Conservation (phyloP, 2,113 vertebrate genomes). For the Gymnogyps californianus region DNA sequence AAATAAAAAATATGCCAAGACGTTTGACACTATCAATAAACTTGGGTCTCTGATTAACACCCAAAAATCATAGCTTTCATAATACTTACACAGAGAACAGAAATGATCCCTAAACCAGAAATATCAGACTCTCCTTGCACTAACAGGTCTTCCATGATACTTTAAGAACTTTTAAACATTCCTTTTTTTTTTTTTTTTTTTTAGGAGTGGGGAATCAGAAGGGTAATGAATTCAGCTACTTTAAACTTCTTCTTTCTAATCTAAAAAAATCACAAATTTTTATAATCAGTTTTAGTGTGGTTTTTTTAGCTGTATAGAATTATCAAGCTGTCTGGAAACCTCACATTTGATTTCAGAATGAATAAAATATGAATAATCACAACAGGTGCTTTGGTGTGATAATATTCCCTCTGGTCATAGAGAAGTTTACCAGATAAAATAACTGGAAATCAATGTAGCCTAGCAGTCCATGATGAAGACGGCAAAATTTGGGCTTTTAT, state of each 20-base stretch:
- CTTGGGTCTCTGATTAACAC: not conserved
- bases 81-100: not conserved
- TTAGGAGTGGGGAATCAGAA: not conserved
- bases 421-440: not conserved
- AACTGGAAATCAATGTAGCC: not conserved
- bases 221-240: not conserved
- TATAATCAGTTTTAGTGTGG: not conserved
- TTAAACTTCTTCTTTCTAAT: not conserved
- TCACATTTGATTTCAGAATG: not conserved
- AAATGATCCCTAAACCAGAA: not conserved
- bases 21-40: not conserved
- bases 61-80: not conserved
- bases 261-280: not conserved
- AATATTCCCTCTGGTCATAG: not conserved
- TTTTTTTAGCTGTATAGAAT: not conserved
- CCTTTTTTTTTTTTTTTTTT: no score
- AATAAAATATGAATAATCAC: not conserved
- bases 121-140: not conserved
- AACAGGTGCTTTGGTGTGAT: not conserved
- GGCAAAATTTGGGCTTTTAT: not conserved
- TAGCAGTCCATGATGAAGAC: not conserved
- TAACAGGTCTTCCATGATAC: not conserved
- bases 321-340: not conserved
- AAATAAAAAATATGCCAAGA: not conserved
- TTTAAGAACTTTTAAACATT: not conserved